Percentiles rank a stretch among this genome's conserved stretches.
Conservation (phyloP, 2,888 invertebrate species). For the Patella pellucida region DNA sequence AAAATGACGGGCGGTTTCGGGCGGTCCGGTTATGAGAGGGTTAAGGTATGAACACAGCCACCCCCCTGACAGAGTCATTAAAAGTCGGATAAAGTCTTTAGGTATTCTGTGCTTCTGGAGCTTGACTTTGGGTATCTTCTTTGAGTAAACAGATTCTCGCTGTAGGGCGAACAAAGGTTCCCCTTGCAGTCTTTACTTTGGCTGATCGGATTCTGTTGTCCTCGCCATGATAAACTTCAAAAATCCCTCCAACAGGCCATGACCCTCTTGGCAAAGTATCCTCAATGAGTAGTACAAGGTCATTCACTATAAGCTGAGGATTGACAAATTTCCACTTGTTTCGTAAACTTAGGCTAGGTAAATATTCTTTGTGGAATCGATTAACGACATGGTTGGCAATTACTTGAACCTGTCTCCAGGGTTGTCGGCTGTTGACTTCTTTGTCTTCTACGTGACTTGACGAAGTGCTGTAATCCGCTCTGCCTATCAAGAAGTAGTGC, state of each 20-base stretch:
- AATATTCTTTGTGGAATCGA: not conserved
- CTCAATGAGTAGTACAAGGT: not conserved
- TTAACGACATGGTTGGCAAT: not conserved
- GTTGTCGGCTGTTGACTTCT: conserved; percentile 17
- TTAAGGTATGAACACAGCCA: no score
- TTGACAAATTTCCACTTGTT: not conserved
- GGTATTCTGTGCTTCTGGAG: no score
- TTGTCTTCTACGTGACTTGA: not conserved
- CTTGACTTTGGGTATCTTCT: not conserved
- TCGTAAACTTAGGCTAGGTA: not conserved
- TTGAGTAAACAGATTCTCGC: not conserved
- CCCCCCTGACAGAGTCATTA: not conserved
- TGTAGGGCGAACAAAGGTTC: not conserved
- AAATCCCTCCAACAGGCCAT: no score
- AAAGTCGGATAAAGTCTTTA: not conserved
- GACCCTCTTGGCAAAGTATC: not conserved
- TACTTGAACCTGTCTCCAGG: conserved; percentile 17
- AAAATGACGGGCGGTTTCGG: no score
- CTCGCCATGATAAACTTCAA: no score
- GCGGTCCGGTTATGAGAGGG: no score
- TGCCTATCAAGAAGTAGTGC: no score
- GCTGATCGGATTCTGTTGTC: no score
- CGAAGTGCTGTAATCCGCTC: conserved; percentile 1
- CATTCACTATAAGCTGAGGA: not conserved
- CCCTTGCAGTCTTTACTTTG: not conserved